These are phyloP conservation scores for Pseudomyrmex dendroicus DNA, from an alignment of 1,140 invertebrate genomes.

Conservation along the genomic window DNA sequence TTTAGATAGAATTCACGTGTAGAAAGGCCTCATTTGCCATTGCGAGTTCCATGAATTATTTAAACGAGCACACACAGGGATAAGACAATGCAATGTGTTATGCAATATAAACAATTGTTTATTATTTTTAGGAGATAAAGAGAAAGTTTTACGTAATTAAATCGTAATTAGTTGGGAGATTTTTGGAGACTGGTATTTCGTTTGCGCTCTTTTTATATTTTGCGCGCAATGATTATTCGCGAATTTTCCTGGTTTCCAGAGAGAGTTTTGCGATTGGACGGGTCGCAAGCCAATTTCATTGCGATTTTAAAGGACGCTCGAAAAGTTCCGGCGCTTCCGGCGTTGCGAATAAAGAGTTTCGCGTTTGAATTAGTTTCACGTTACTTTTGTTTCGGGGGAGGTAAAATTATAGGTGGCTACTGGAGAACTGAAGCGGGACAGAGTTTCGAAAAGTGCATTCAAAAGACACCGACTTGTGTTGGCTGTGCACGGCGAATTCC, in stretches of 20 bases:
- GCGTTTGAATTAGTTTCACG: conserved; percentile 45
- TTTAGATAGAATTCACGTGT: neutral
- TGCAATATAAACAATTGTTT: no score
- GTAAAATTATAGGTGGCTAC: conserved; percentile 37
- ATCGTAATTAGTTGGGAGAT: no score
- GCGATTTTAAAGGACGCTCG: conserved; percentile 18
- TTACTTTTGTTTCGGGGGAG: conserved; percentile 15
- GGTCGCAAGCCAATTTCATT: conserved; percentile 28
- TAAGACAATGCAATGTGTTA: no score
- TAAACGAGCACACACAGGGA: neutral
- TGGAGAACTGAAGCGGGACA: neutral
- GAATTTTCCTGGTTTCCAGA: neutral
- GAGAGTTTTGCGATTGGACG: conserved; percentile 15
- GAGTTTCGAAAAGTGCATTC: conserved; percentile 46
- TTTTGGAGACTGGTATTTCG: neutral
- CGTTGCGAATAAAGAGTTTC: conserved; percentile 22
- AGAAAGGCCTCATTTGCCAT: neutral
- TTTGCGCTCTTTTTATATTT: neutral
- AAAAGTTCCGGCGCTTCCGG: neutral
- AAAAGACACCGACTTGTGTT: conserved; percentile 11
- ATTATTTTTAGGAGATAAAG: no score
- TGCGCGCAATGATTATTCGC: neutral
- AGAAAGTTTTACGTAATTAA: no score
- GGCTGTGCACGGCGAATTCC: neutral
- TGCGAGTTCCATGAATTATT: neutral